Conservation (phyloP, 2,797 vertebrate genomes). For the Takifugu ocellatus region DNA sequence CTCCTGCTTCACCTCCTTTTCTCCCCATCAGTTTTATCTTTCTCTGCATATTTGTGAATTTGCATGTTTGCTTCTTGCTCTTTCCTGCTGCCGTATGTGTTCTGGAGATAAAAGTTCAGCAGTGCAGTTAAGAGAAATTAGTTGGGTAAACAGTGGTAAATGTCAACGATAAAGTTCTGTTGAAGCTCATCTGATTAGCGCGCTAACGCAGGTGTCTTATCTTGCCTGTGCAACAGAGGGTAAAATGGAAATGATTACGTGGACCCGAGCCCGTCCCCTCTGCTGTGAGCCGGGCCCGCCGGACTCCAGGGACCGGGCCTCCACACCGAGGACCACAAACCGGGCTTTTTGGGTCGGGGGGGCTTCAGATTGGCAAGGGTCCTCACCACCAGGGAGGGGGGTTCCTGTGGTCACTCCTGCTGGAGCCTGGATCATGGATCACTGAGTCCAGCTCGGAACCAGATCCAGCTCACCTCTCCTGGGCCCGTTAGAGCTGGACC, state of each 20-base stretch:
- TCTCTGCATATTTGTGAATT: slow-evolving; percentile 71
- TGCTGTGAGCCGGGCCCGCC: slow-evolving; percentile 27
- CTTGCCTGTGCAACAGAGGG: slow-evolving; percentile 75
- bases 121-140: slow-evolving; percentile 83
- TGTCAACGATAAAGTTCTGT: slow-evolving; percentile 84
- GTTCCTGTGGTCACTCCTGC: no score
- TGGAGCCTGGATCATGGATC: no score
- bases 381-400: no score
- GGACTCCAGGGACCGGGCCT: slow-evolving; percentile 54
- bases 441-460: no score
- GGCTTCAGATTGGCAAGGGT: no score
- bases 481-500: no score
- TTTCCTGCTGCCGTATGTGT: slow-evolving; percentile 69
- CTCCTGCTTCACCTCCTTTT: slow-evolving; percentile 40
- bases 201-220: slow-evolving; percentile 77
- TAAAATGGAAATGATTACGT: slow-evolving; percentile 80
- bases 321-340: no score
- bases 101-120: slow-evolving; percentile 81
- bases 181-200: slow-evolving; percentile 79
- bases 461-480: no score
- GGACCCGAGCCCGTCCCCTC: slow-evolving; percentile 51
- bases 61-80: slow-evolving; percentile 72
- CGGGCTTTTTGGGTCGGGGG: background rate
- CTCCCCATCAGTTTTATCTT: slow-evolving; percentile 63
- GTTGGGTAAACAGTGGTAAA: slow-evolving; percentile 83